phyloP scores from a whole-genome alignment of 2,113 vertebrate genomes.

The Hemichromis elongatus region DNA sequence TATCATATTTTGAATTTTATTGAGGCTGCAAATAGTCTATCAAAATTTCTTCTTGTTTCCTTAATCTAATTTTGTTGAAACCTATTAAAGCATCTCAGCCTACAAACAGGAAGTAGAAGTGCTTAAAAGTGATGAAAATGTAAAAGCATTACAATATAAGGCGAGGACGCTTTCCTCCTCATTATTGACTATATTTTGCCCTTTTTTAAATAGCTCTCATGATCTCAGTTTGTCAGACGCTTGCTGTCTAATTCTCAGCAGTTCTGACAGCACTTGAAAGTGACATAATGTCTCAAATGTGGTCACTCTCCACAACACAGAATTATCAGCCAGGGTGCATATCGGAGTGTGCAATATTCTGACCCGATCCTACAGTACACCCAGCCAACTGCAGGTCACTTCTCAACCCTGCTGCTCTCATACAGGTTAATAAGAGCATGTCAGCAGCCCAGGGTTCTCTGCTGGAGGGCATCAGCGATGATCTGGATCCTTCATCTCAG shows the following conservation, averaged over 20 bases:
- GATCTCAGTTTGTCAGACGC: background rate
- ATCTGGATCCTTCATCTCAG: slow-evolving; percentile 66
- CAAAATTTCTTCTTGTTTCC: background rate
- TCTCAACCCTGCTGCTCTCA: background rate
- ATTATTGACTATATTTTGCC: background rate
- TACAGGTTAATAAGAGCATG: slow-evolving; percentile 74
- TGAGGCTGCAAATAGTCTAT: background rate
- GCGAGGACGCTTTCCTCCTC: background rate
- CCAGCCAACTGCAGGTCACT: background rate
- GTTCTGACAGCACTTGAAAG: background rate
- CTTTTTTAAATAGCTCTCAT: background rate
- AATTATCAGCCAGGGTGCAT: background rate
- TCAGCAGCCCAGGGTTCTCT: slow-evolving; percentile 67
- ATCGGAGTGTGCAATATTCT: background rate
- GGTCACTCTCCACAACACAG: background rate
- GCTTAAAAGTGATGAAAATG: background rate
- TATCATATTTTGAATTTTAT: background rate
- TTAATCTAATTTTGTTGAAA: background rate
- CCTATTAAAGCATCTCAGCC: background rate
- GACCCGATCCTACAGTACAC: background rate
- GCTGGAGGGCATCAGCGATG: slow-evolving; percentile 69
- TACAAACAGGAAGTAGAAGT: background rate
- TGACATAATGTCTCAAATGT: background rate
- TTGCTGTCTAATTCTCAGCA: background rate
- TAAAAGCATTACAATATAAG: background rate